Conservation (phyloP, 2,113 vertebrate species). For the Neolamprologus modestus region DNA sequence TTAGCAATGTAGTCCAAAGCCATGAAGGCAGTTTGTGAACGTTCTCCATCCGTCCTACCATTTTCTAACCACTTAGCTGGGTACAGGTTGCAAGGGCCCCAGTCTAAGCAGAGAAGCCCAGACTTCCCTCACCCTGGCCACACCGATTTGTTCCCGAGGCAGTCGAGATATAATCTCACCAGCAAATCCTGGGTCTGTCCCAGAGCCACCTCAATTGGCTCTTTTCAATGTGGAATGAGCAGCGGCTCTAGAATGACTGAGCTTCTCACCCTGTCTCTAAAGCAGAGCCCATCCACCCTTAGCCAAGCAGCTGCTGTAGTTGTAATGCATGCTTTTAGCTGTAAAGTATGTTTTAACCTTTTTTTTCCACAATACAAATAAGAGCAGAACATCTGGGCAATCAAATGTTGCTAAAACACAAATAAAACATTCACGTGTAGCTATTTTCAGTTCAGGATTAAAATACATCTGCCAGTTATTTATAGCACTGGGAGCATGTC, state of each 20-base stretch:
- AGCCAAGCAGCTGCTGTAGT: background rate
- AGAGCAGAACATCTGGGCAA: background rate
- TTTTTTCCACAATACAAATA: background rate
- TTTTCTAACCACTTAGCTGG: background rate
- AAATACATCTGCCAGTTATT: background rate
- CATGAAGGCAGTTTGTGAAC: background rate
- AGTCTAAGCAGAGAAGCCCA: background rate
- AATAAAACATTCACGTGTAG: background rate
- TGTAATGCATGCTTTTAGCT: background rate
- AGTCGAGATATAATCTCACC: background rate
- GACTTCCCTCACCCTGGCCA: background rate
- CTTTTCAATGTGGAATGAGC: background rate
- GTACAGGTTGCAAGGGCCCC: background rate
- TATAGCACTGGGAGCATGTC: background rate
- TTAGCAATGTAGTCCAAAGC: background rate
- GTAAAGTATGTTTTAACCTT: background rate
- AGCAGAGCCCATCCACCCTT: background rate
- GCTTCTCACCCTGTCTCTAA: background rate
- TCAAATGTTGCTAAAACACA: background rate
- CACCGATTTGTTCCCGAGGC: fast-evolving
- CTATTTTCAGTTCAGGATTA: background rate
- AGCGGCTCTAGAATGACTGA: background rate
- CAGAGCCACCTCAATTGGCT: background rate
- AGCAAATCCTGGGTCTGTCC: background rate
- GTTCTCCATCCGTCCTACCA: background rate